Evolutionary conservation across 1,140 invertebrate species (phyloP).

Genomic region (Drosophila tristis): DNA sequence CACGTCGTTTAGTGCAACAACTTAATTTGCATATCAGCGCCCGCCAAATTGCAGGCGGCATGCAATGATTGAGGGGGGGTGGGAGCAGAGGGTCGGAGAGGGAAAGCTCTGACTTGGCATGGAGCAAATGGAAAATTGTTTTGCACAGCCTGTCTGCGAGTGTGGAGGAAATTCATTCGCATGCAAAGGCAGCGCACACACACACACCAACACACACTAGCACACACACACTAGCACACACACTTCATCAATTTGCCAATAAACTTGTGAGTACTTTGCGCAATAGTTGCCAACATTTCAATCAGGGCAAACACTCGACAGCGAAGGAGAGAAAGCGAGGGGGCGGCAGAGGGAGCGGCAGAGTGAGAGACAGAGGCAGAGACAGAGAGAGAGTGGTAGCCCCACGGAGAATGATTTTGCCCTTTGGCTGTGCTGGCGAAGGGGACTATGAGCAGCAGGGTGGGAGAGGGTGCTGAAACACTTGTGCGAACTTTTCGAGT

Average conservation of each 20-base stretch:
- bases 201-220: no score
- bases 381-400: no score
- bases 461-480: background rate
- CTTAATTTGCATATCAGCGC: constrained; percentile 82
- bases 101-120: background rate
- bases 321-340: constrained; percentile 7
- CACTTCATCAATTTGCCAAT: constrained; percentile 82
- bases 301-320: constrained; percentile 67
- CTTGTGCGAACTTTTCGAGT: constrained; percentile 59
- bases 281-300: constrained; percentile 82
- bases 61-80: constrained; percentile 50
- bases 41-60: constrained; percentile 78
- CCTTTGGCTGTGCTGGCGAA: constrained; percentile 12
- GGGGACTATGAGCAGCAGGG: no score
- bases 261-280: constrained; percentile 78
- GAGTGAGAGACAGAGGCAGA: no score
- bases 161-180: constrained; percentile 41
- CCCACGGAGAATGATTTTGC: constrained; percentile 9
- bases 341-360: no score
- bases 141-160: constrained; percentile 16
- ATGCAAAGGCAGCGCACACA: constrained; percentile 38
- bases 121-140: constrained; percentile 69
- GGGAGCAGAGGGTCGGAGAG: no score
- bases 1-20: constrained; percentile 82
- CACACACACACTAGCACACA: constrained; percentile 16